Evolutionary conservation across 1,140 invertebrate genomes (phyloP).

Genomic region (Trichomalopsis sarcophagae): DNA sequence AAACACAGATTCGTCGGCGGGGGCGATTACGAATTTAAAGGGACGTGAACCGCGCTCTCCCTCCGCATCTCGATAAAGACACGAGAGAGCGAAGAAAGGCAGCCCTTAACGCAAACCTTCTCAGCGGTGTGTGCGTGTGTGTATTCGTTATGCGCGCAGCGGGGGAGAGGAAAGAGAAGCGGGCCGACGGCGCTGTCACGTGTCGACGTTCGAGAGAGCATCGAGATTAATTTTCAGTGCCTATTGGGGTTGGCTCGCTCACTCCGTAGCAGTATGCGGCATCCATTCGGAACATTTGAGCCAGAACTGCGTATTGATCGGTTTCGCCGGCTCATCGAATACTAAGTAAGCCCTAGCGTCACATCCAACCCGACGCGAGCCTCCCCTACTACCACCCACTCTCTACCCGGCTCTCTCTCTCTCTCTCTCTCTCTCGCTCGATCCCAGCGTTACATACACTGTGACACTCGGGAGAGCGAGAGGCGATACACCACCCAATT

Average conservation of each 20-base stretch:
- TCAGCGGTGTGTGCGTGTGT: neutral
- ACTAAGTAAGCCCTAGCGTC: conserved; percentile 67
- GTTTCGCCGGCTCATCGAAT: conserved; percentile 67
- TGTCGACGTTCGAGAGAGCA: conserved; percentile 57
- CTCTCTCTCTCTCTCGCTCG: neutral
- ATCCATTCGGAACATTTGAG: conserved; percentile 67
- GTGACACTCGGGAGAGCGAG: conserved; percentile 58
- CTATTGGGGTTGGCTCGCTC: conserved; percentile 57
- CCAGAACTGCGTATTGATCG: conserved; percentile 68
- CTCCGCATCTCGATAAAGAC: neutral
- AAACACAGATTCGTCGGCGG: neutral
- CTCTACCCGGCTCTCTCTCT: neutral
- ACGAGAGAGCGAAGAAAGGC: neutral
- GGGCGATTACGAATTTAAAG: too few relatives aligned
- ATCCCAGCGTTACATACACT: conserved; percentile 55
- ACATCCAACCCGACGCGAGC: conserved; percentile 55
- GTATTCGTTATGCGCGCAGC: neutral
- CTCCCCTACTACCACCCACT: neutral
- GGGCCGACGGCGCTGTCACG: conserved; percentile 47
- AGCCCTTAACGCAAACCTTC: too few relatives aligned
- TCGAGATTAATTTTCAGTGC: conserved; percentile 63
- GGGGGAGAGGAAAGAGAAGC: neutral
- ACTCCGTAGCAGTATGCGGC: conserved; percentile 56
- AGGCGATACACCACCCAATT: conserved; percentile 69
- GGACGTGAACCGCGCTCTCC: neutral